phyloP scores from a whole-genome alignment of 1,140 invertebrate species.

The Mizuhopecten yessoensis region DNA sequence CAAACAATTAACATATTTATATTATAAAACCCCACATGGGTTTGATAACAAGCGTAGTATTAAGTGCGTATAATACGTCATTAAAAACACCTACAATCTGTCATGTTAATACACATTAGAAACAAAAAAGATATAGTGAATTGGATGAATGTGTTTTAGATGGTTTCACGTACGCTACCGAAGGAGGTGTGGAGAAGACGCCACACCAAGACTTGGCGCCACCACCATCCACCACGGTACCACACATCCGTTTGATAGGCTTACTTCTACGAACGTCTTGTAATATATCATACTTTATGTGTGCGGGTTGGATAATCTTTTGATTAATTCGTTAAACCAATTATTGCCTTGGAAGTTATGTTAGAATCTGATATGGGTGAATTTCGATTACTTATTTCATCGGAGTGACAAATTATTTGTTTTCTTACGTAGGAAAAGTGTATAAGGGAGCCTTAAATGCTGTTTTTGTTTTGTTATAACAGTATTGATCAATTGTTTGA shows the following conservation, averaged over 20 bases:
- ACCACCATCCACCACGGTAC: not conserved
- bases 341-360: not conserved
- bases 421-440: not conserved
- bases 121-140: not conserved
- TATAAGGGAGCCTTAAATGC: not conserved
- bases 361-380: slow-evolving; percentile 1
- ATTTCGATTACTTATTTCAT: not conserved
- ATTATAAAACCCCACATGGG: too few species aligned
- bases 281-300: slow-evolving; percentile 18
- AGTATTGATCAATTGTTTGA: not conserved
- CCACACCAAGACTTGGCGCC: not conserved
- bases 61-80: too few species aligned
- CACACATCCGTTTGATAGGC: not conserved
- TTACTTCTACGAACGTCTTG: not conserved
- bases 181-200: not conserved
- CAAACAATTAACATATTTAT: too few species aligned
- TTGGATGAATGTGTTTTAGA: not conserved
- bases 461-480: not conserved
- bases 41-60: too few species aligned
- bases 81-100: too few species aligned
- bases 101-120: too few species aligned
- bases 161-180: not conserved
- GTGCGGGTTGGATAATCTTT: not conserved
- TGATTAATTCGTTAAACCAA: slow-evolving; percentile 3
- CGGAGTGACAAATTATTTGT: not conserved